Conservation (phyloP, 2,113 vertebrate genomes). For the Datnioides undecimradiatus region DNA sequence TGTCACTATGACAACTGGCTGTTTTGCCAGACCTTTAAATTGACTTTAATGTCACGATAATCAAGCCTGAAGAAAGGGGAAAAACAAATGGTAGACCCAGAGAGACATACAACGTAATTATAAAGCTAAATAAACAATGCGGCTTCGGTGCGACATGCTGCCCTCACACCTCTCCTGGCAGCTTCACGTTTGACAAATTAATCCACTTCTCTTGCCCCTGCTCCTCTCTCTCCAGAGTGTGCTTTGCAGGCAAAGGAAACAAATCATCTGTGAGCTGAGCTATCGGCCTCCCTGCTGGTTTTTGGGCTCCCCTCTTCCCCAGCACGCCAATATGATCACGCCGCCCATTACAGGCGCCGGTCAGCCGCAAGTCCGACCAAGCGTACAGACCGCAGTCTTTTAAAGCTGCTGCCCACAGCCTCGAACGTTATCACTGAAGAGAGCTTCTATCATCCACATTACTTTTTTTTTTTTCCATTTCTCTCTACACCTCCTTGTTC, state of each 20-base stretch:
- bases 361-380: background rate
- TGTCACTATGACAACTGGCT: constrained; percentile 71
- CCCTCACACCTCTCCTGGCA: constrained; percentile 21
- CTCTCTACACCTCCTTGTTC: background rate
- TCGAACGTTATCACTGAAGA: background rate
- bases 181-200: constrained; percentile 39
- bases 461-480: background rate
- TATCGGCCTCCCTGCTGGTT: constrained; percentile 49
- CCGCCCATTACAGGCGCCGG: constrained; percentile 12
- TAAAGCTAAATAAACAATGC: constrained; percentile 5
- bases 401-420: background rate
- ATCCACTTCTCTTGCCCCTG: constrained; percentile 44
- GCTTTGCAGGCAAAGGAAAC: constrained; percentile 49
- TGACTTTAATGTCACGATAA: constrained; percentile 41
- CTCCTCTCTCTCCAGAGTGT: constrained; percentile 45
- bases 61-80: constrained; percentile 5
- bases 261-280: constrained; percentile 42
- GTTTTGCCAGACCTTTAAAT: constrained; percentile 50
- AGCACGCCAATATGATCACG: background rate
- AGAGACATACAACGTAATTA: background rate
- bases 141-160: constrained; percentile 1
- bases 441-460: background rate
- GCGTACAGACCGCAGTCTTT: background rate
- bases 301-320: constrained; percentile 7
- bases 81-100: constrained; percentile 11